phyloP scores from a whole-genome alignment of 2,888 invertebrate species.

The Drosophila kuntzei region DNA sequence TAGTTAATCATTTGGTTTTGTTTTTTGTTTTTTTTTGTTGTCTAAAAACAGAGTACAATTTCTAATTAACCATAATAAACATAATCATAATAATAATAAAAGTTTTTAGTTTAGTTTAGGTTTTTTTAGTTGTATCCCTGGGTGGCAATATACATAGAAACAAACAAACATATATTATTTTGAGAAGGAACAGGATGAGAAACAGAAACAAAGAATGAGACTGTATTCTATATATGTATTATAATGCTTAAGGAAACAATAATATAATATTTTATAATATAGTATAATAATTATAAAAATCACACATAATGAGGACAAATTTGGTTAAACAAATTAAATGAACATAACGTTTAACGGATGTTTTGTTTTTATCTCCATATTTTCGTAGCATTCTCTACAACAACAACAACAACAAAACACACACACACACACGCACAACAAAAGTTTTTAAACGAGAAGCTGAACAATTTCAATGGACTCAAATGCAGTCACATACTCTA shows the following conservation, averaged over 20 bases:
- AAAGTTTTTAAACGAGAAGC: conserved; percentile 20
- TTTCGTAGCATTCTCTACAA: conserved; percentile 2
- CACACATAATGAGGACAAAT: conserved; percentile 16
- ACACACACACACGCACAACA: conserved; percentile 14
- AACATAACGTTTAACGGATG: too few relatives aligned
- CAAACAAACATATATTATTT: conserved; percentile 13
- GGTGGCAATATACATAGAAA: conserved; percentile 31
- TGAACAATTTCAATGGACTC: conserved; percentile 28
- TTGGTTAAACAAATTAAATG: not conserved
- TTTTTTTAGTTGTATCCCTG: conserved; percentile 56
- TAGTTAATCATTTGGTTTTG: not conserved
- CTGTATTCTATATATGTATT: conserved; percentile 5
- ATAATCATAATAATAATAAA: conserved; percentile 32
- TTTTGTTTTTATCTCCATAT: conserved; percentile 1
- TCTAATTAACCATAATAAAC: conserved; percentile 22
- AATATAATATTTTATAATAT: conserved; percentile 6
- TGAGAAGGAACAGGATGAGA: conserved; percentile 27
- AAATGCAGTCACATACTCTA: conserved; percentile 24
- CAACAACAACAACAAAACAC: conserved; percentile 4
- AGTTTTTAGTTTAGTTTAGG: conserved; percentile 27
- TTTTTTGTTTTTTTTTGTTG: too few relatives aligned
- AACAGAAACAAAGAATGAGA: conserved; percentile 37
- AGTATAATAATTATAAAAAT: conserved; percentile 9
- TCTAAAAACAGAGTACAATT: conserved; percentile 9
- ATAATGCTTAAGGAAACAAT: conserved; percentile 30